Base-by-base conservation (phyloP, 2,113 vertebrate genomes). In the Piprites chloris region DNA sequence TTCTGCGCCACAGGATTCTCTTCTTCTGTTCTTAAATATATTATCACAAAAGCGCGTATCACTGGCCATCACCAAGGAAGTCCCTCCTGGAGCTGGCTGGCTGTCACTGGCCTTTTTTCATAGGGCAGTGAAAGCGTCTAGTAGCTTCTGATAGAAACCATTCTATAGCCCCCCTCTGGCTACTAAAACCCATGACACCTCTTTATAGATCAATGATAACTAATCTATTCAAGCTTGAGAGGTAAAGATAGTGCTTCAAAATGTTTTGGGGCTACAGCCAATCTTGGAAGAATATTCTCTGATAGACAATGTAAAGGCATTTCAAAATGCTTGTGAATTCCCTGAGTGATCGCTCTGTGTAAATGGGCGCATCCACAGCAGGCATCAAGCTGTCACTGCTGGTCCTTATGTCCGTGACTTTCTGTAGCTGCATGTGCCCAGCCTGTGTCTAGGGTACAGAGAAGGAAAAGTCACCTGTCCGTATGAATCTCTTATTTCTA, bases 301-400 rank as follows among this genome's bases (percentile, higher is more conserved):
- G 58, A 18, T 47, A 42, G 22, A 22, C n/a, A 6, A 7, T n/a
- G 24, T 37, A 28, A 78, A 56, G 47, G 42, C 33, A 30, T 61
- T 66, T 55, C 27, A 30, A 37, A 75, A 47, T 71, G 41, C 4
- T 30, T 66, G 20, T 44, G 32, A 69, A 66, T 32, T 55, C 27
- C 12, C 3, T 15, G 11, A 67, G 18, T 9, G 41, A n/a, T n/a
- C n/a, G n/a, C 12, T 55, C 9, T 24, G 21, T n/a, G 20, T 49
- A 53, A 26, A 22, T 7, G 28, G 37, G 14, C 0, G 0, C 1
- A 0, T 50, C 20, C 13, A 6, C 11, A 35, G 35, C 10, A 56
- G 42, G 26, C n/a, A 15, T 37, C 27, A 53, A 2, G 20, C 44
- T 44, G 14, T 35, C 9, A 7, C 7, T 47, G 22, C n/a, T 58